These are phyloP conservation scores for Ciconia boyciana DNA, from an alignment of 2,113 vertebrate species.

Conservation along the genomic window DNA sequence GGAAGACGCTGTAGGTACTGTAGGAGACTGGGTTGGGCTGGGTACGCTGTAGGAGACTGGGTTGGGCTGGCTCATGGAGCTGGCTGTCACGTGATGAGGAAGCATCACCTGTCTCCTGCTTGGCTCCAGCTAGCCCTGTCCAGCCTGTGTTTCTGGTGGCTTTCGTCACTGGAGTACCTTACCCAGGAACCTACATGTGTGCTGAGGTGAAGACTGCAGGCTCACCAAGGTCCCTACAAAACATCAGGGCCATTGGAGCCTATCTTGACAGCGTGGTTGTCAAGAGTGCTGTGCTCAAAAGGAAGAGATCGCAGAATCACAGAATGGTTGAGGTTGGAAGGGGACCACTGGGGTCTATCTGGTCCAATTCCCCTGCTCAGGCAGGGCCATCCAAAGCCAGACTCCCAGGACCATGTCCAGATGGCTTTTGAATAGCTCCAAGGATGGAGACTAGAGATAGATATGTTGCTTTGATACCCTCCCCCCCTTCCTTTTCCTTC, in stretches of 20 bases:
- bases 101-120: background rate
- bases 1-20: background rate
- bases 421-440: background rate
- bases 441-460: background rate
- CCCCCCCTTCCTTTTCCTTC: too few relatives aligned
- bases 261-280: background rate
- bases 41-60: background rate
- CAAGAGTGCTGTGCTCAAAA: background rate
- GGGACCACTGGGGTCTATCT: background rate
- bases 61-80: background rate
- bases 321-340: background rate
- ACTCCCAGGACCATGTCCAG: background rate
- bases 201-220: background rate
- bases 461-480: background rate
- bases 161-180: background rate
- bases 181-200: background rate
- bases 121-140: background rate
- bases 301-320: background rate
- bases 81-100: background rate
- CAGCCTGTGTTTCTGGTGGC: background rate
- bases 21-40: background rate
- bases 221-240: background rate
- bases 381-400: background rate
- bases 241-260: background rate
- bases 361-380: background rate